Evolutionary conservation across 2,797 vertebrate genomes (phyloP).

Genomic region (Cephalopachus bancanus): DNA sequence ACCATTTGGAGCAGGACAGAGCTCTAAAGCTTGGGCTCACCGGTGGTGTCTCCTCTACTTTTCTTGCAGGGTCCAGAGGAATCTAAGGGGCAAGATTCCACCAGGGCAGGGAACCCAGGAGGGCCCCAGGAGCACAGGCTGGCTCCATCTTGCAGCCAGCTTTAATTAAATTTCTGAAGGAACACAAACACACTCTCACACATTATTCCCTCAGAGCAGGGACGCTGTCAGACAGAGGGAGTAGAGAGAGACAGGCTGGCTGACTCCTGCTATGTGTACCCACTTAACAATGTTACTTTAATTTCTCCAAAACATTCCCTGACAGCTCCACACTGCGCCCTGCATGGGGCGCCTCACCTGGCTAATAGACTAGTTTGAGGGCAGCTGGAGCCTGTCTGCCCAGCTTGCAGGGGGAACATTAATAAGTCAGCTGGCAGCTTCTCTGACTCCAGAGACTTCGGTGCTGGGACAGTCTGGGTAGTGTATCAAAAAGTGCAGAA

Average conservation of each 20-base stretch:
- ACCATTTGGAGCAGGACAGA: background rate
- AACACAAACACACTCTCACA: background rate
- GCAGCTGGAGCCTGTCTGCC: conserved; percentile 49
- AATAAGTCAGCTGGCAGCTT: background rate
- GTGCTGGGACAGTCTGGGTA: background rate
- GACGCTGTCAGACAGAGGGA: background rate
- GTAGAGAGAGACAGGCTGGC: background rate
- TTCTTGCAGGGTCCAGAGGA: background rate
- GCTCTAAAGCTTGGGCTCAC: no score
- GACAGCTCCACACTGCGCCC: background rate
- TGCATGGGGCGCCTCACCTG: background rate
- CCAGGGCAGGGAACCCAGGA: background rate
- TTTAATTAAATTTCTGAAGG: conserved; percentile 39
- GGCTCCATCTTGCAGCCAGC: background rate
- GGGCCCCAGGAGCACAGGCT: background rate
- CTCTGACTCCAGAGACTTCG: background rate
- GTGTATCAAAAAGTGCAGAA: background rate
- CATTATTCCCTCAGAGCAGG: background rate
- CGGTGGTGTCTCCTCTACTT: background rate
- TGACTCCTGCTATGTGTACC: background rate
- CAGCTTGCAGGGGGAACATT: background rate
- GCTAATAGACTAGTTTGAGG: background rate
- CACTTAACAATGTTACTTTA: conserved; percentile 60
- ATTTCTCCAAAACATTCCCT: conserved; percentile 61
- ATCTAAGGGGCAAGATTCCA: background rate